Evolutionary conservation across 2,113 vertebrate species (phyloP), one percentile per base, ranked within the genome.

Genomic region (Daphoenositta chrysoptera): DNA sequence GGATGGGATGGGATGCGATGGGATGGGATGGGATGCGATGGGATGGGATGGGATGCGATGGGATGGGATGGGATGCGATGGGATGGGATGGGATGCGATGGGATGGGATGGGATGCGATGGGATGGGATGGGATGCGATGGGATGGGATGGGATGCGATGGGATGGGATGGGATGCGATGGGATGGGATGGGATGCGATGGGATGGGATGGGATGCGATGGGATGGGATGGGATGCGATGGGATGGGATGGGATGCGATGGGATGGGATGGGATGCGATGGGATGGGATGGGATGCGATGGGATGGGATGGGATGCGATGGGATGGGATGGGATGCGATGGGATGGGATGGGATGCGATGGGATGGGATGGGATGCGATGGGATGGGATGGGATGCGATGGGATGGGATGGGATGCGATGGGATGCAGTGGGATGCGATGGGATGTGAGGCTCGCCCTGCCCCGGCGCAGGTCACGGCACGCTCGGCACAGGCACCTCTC

Each of bases 401-500:
- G 60, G 33, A 37, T 71, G 69, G 2, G 7, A 54, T 54, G 30
- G 19, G 42, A 27, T 40, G 40, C 12, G 40, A 40, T 12, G 40
- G 12, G 40, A 42, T 42, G 42, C 42, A 7, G 16, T 42, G 42
- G 37, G 47, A 51, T 53, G 37, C 8, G 10, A 33, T 57, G 63
- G 13, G 54, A n/a, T n/a, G n/a, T n/a, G n/a, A n/a, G n/a, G n/a
- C 68, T 54, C 0, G 0, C 19, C 22, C 18, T 35, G 75, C 33
- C 48, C 48, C 13, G 0, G 11, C 1, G 1, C 18, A 2, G 86
- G 66, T 54, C 45, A 1, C 1, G 2, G 79, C 86, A 85, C 0
- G 21, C 79, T 47, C 21, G 1, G 91, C 89, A 76, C 83, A n/a
- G 11, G 16, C 80, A 51, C 80, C 80, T 65, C 30, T 9, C 70